A percentile compares a stretch with the other conserved stretches of the same genome.
phyloP scores from a whole-genome alignment of 2,113 vertebrate genomes.

The Psittacus erithacus region DNA sequence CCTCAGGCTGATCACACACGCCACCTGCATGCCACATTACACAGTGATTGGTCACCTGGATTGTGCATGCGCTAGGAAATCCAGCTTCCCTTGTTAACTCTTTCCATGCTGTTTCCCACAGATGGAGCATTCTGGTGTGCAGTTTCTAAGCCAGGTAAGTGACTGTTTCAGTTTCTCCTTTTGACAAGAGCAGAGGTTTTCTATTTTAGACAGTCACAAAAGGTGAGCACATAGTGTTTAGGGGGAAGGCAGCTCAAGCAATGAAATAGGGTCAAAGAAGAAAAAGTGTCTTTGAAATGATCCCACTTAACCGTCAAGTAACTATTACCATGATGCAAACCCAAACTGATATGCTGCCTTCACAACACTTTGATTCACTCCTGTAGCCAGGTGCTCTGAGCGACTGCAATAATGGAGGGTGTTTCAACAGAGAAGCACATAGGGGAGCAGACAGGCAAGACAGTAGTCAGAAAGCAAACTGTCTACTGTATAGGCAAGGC shows the following conservation, averaged over 20 bases:
- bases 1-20: no score
- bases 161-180: slow-evolving; percentile 46
- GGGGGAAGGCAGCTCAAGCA: slow-evolving; percentile 28
- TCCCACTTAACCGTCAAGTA: slow-evolving; percentile 39
- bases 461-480: slow-evolving; percentile 43
- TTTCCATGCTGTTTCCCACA: no score
- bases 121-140: neutral
- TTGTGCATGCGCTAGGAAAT: no score
- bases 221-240: slow-evolving; percentile 27
- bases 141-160: slow-evolving; percentile 8
- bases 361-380: slow-evolving; percentile 56
- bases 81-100: no score
- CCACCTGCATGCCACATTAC: no score
- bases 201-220: slow-evolving; percentile 47
- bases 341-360: slow-evolving; percentile 58
- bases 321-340: slow-evolving; percentile 38
- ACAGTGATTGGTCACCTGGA: no score
- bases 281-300: slow-evolving; percentile 52
- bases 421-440: slow-evolving; percentile 33
- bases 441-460: slow-evolving; percentile 38
- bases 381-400: slow-evolving; percentile 54
- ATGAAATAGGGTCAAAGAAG: slow-evolving; percentile 13
- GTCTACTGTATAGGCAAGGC: slow-evolving; percentile 5
- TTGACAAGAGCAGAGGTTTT: slow-evolving; percentile 48
- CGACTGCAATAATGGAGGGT: slow-evolving; percentile 49